A percentile compares a stretch with the other conserved stretches of the same genome.
These are phyloP conservation scores for Catharus bicknelli DNA, from an alignment of 2,113 vertebrate genomes.

Conservation along the genomic window DNA sequence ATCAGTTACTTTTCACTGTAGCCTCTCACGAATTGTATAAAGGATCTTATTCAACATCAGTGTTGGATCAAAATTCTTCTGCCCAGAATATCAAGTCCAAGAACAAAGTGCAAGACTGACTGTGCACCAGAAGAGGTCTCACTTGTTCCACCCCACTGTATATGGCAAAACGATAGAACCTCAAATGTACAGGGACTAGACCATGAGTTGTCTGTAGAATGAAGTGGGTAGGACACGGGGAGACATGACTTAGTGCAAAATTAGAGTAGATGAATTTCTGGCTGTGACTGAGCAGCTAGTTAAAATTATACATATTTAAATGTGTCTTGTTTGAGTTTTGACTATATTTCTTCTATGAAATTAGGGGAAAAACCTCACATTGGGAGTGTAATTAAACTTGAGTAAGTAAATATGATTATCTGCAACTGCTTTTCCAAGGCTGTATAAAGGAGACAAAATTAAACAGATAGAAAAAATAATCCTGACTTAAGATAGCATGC, in stretches of 20 bases:
- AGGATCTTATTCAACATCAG: not conserved
- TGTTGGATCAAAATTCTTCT: not conserved
- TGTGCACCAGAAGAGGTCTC: not conserved
- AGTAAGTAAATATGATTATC: not conserved
- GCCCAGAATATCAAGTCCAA: not conserved
- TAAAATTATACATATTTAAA: not conserved
- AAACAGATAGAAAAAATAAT: not conserved
- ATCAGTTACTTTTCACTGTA: not conserved
- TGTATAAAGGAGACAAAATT: not conserved
- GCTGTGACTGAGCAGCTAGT: not conserved
- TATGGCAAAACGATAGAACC: not conserved
- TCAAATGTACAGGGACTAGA: not conserved
- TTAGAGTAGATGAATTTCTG: not conserved
- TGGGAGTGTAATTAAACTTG: not conserved
- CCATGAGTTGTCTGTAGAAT: not conserved
- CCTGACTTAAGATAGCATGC: not conserved
- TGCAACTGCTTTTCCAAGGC: not conserved
- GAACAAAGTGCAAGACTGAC: not conserved
- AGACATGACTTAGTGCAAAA: not conserved
- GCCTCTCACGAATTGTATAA: not conserved
- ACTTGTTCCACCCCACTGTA: not conserved
- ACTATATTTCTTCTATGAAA: not conserved
- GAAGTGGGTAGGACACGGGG: not conserved
- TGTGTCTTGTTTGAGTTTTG: not conserved
- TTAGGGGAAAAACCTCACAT: accelerated